Base-by-base conservation (phyloP, 2,888 invertebrate genomes). In the Glaucopsyche alexis region DNA sequence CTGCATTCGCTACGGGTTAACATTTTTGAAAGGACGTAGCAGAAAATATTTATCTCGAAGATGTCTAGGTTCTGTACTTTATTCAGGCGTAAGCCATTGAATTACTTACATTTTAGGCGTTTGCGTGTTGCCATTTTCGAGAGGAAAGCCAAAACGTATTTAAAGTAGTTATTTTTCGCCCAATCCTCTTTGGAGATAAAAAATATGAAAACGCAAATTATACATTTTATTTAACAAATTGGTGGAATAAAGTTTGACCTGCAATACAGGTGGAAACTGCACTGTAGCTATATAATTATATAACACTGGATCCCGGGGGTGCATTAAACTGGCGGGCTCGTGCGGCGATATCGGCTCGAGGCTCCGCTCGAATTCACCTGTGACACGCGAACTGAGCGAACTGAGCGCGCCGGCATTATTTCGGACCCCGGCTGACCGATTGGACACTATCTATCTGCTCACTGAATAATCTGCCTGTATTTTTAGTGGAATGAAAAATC, bases 301-400 rank as follows among this genome's bases (percentile, higher is more conserved):
- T 84, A 82, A 81, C 79, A 82, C 76, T 73, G 67, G 74, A 77
- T 84, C 87, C 86, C 87, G 77, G 75, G 87, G 85, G 88, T 77
- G 84, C 81, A 80, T 81, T 87, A 85, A 84, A 84, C 80, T 80
- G 85, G 81, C 82, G 29, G 29, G 29, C 29, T 29, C 29, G 29
- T 82, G 84, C 81, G 81, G 81, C 83, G 82, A 83, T 85, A 84
- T 80, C 81, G 80, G 76, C 76, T 64, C 71, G 74, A 75, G 70
- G 75, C 72, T 75, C 72, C 78, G 78, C 76, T 78, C 74, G 77
- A 77, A 78, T 82, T 80, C 85, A 85, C 84, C 82, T 83, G 85
- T 81, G 83, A 81, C 83, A 82, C 79, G 81, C 79, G 77, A 78
- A 78, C 77, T 78, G 77, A 77, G 75, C 67, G 67, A 52, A n/a